Percentiles rank a stretch among this genome's conserved stretches.
These are phyloP conservation scores for Mustela nigripes DNA, from an alignment of 2,113 vertebrate genomes.

Conservation along the genomic window DNA sequence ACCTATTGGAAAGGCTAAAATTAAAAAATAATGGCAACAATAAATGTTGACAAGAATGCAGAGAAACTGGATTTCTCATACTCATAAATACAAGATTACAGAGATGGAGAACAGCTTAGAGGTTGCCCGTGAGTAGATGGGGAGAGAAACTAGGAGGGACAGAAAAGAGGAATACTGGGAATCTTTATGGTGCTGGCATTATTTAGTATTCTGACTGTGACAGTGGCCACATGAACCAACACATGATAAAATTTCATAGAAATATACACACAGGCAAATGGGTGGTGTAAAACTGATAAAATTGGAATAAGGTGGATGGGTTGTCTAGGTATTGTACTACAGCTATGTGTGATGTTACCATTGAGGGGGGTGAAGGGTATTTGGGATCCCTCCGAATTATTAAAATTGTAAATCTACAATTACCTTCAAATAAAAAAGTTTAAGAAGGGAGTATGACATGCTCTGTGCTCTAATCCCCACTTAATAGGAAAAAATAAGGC, in stretches of 20 bases:
- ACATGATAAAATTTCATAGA: constrained; percentile 3
- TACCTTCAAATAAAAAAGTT: neutral
- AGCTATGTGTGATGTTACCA: neutral
- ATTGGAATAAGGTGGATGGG: neutral
- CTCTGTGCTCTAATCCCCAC: neutral
- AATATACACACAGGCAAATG: neutral
- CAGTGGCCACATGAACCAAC: neutral
- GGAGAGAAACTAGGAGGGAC: neutral
- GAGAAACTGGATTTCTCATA: constrained; percentile 7
- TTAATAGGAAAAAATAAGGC: constrained; percentile 45
- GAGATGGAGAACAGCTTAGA: neutral
- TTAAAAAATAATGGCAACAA: constrained; percentile 38
- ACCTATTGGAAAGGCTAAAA: constrained; percentile 1
- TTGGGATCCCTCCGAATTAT: neutral
- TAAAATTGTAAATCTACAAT: constrained; percentile 3
- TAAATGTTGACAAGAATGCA: neutral
- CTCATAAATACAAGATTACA: constrained; percentile 48
- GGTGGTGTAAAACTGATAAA: neutral
- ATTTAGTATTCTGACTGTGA: constrained; percentile 7
- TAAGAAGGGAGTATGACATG: neutral
- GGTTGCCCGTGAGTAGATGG: neutral
- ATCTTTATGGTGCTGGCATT: neutral
- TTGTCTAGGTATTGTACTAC: neutral
- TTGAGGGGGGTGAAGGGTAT: neutral
- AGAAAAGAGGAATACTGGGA: neutral